Evolutionary conservation across 2,888 invertebrate species (phyloP).

Genomic region (Stegana nigrithorax): DNA sequence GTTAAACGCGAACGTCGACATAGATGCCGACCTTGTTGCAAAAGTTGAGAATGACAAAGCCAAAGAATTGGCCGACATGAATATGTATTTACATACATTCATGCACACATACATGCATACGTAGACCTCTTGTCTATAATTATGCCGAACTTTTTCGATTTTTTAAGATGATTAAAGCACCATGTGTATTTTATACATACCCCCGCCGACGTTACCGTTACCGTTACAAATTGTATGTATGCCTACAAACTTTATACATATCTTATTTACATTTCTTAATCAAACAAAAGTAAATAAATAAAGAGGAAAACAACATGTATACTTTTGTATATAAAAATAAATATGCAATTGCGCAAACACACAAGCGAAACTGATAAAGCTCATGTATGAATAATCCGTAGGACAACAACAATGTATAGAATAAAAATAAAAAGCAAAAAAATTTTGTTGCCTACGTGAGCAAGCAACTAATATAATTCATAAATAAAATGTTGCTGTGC

Average conservation of each 20-base stretch:
- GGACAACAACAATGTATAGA: not conserved
- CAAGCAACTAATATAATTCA: conserved; percentile 5
- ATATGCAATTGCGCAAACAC: conserved; percentile 14
- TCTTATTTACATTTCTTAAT: not conserved
- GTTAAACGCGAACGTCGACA: not conserved
- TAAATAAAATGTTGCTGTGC: conserved; percentile 5
- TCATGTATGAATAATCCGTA: not conserved
- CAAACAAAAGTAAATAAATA: not conserved
- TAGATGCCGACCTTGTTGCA: not conserved
- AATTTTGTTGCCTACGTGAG: conserved; percentile 4
- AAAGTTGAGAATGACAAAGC: not conserved
- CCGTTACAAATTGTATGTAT: too few relatives aligned
- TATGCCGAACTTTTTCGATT: too few relatives aligned
- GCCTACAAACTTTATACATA: conserved; percentile 36
- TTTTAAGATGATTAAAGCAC: too few relatives aligned
- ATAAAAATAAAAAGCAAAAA: not conserved
- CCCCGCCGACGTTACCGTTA: too few relatives aligned
- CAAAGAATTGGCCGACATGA: too few relatives aligned
- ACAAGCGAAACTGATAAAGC: conserved; percentile 3
- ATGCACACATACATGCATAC: too few relatives aligned
- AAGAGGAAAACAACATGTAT: not conserved
- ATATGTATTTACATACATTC: too few relatives aligned
- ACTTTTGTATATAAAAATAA: not conserved
- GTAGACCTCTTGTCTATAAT: too few relatives aligned
- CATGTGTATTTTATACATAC: too few relatives aligned